Percentiles rank a stretch among this genome's conserved stretches.
phyloP scores from a whole-genome alignment of 2,113 vertebrate genomes.

The Pyxicephalus adspersus region DNA sequence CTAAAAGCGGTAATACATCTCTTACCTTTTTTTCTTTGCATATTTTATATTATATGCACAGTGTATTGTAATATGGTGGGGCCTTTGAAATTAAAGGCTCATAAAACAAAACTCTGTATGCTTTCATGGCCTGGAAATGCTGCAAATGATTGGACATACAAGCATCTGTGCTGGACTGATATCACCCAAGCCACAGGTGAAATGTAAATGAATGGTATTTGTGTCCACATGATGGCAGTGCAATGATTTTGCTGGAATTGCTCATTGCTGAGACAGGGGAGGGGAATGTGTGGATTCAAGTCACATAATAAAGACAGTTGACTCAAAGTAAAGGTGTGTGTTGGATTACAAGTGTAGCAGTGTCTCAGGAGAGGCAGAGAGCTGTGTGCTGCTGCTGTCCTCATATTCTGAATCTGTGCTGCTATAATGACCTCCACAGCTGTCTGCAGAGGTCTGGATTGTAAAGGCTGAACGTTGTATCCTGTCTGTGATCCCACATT shows the following conservation, averaged over 20 bases:
- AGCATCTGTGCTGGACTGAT: neutral
- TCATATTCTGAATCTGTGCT: constrained; percentile 9
- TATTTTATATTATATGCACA: too few relatives aligned
- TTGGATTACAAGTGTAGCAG: constrained; percentile 26
- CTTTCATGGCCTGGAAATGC: too few relatives aligned
- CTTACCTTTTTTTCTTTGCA: too few relatives aligned
- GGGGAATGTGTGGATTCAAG: constrained; percentile 37
- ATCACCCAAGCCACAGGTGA: neutral
- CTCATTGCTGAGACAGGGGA: constrained; percentile 35
- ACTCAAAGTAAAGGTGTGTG: constrained; percentile 51
- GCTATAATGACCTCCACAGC: constrained; percentile 39
- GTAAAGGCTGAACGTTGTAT: constrained; percentile 36
- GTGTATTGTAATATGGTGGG: too few relatives aligned
- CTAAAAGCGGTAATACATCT: too few relatives aligned
- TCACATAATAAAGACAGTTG: constrained; percentile 54
- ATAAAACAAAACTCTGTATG: too few relatives aligned
- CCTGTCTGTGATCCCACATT: constrained; percentile 1
- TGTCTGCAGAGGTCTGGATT: constrained; percentile 46
- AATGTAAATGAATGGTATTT: constrained; percentile 3
- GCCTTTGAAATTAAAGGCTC: too few relatives aligned
- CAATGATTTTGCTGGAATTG: neutral
- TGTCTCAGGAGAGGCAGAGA: neutral
- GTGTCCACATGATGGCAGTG: constrained; percentile 47
- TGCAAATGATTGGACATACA: neutral
- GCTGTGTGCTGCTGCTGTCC: constrained; percentile 7